These are phyloP conservation scores for Cephus rjabovi DNA, from an alignment of 2,888 invertebrate genomes.

Conservation along the genomic window DNA sequence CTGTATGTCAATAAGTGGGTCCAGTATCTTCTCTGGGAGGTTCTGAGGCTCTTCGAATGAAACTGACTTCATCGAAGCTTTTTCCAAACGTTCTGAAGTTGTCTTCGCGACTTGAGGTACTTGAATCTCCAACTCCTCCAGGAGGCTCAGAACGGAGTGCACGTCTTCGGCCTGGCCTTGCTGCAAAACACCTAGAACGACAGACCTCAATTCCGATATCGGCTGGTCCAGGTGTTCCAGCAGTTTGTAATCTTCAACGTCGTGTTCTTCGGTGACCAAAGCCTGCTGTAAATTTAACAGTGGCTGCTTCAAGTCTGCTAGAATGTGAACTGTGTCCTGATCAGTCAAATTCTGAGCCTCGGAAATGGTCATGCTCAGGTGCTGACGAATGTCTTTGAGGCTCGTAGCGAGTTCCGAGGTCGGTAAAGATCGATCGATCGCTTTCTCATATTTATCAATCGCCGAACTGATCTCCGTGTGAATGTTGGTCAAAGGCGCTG, in stretches of 20 bases:
- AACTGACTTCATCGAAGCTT: constrained; percentile 10
- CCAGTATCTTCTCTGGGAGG: constrained; percentile 53
- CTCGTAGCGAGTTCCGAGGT: constrained; percentile 6
- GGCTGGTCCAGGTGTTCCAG: constrained; percentile 13
- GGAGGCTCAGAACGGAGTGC: constrained; percentile 8
- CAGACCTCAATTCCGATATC: constrained; percentile 14
- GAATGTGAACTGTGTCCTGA: constrained; percentile 11
- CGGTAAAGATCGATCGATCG: background rate
- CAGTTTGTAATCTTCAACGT: constrained; percentile 6
- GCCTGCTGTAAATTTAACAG: constrained; percentile 16
- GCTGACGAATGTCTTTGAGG: constrained; percentile 14
- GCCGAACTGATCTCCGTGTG: constrained; percentile 9
- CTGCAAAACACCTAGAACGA: constrained; percentile 8
- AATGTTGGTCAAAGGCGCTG: constrained; percentile 11
- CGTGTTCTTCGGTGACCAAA: constrained; percentile 1
- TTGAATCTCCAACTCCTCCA: constrained; percentile 16
- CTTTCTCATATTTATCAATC: constrained; percentile 11
- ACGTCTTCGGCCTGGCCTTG: constrained; percentile 13
- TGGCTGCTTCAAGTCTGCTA: constrained; percentile 14
- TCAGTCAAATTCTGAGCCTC: constrained; percentile 12
- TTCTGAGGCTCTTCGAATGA: constrained; percentile 36
- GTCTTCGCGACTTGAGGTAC: constrained; percentile 12
- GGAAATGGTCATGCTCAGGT: constrained; percentile 3
- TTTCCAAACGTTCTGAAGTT: constrained; percentile 6
- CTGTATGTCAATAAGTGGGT: constrained; percentile 57